These are phyloP conservation scores for Ochropleura plecta DNA, from an alignment of 2,888 invertebrate genomes.

Conservation along the genomic window DNA sequence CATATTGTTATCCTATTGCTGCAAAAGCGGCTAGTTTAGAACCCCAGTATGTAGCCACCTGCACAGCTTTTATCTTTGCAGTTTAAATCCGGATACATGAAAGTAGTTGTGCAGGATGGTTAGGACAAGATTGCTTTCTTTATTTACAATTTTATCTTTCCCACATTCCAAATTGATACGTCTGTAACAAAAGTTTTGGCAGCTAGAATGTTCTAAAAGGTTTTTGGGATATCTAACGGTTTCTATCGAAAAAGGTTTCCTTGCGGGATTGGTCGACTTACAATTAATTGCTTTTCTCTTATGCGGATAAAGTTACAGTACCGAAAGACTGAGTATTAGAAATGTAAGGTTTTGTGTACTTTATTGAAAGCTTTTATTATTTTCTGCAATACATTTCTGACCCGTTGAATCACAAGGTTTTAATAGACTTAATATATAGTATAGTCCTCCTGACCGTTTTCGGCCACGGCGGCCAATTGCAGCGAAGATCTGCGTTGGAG, in stretches of 20 bases:
- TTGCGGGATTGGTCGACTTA: conserved; percentile 6
- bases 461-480: too few relatives aligned
- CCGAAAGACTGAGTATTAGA: neutral
- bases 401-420: neutral
- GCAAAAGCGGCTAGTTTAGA: too few relatives aligned
- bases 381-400: conserved; percentile 2
- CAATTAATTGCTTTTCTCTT: conserved; percentile 25
- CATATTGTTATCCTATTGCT: too few relatives aligned
- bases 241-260: neutral
- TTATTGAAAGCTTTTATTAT: neutral
- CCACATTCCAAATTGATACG: neutral
- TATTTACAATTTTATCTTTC: neutral
- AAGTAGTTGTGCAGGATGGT: too few relatives aligned
- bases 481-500: too few relatives aligned
- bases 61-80: too few relatives aligned
- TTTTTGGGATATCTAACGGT: conserved; percentile 15
- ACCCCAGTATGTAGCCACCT: too few relatives aligned
- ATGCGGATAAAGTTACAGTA: neutral
- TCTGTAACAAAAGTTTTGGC: neutral
- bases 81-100: too few relatives aligned
- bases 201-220: conserved; percentile 9
- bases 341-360: neutral
- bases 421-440: too few relatives aligned
- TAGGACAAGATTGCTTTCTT: neutral
- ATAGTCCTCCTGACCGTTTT: too few relatives aligned